Evolutionary conservation across 2,888 invertebrate species (phyloP), one percentile per base, ranked within the genome.

Genomic region (Zele albiditarsus): DNA sequence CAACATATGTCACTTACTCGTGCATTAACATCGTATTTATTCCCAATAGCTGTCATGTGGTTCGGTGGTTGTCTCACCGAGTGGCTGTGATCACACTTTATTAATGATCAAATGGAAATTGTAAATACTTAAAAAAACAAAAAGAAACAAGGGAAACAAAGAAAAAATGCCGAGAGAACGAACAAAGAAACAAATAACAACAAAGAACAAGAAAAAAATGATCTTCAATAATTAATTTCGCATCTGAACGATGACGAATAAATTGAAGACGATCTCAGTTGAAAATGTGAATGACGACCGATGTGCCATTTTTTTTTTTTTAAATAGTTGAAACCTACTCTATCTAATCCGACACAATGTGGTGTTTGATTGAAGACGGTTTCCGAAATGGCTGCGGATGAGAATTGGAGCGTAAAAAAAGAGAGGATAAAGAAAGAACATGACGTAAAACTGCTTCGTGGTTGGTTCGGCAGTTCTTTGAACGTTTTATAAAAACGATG

Each of bases 41-140:
- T 96, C 87, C 96, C 96, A 3, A 93, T 96, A 58, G 94, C 95
- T 82, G 93, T 96, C 89, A 94, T 95, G 86, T 96, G 96, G 96
- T 94, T 96, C 90, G 95, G 95, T 76, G 93, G 94, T 79, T 94
- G 95, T 84, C 93, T 96, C 89, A 93, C 94, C 85, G 95, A 96
- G 89, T 92, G 95, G 90, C 94, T 95, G 92, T 95, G 95, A 94
- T 93, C 91, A 89, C 83, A 66, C 78, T 77, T 81, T 77, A 80
- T 79, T 70, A 78, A 78, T 67, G 77, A 80, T 67, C 71, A 68
- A 76, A 69, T 74, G 71, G 57, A 77, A 72, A 65, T 70, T 62
- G 74, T 69, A 68, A 66, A 65, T 71, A 69, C 42, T 63, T 68
- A 63, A 73, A 25, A 65, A 58, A 33, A 63, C 14, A 66, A 58